Evolutionary conservation across 2,113 vertebrate species (phyloP).

Genomic region (Riparia riparia): DNA sequence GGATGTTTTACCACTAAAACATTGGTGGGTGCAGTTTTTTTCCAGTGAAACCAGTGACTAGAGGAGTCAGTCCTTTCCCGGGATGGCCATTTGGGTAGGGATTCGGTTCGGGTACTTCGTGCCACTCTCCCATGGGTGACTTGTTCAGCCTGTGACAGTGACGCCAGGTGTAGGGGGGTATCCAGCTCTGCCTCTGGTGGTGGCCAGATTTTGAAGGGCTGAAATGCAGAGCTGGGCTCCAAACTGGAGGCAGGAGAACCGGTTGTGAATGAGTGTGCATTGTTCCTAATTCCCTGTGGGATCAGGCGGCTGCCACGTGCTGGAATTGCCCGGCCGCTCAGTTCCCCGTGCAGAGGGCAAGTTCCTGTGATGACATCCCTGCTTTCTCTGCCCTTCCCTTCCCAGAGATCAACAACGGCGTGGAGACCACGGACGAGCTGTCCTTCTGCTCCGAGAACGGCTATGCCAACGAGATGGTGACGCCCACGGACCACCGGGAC

Average conservation of each 20-base stretch:
- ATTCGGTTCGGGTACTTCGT: neutral
- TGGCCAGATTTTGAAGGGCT: neutral
- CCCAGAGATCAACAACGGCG: conserved; percentile 88
- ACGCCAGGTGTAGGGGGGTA: accelerated
- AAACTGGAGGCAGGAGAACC: neutral
- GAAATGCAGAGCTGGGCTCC: neutral
- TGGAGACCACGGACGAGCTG: conserved; percentile 85
- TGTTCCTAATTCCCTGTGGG: neutral
- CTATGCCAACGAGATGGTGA: conserved; percentile 75
- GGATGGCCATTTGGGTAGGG: neutral
- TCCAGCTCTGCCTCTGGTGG: neutral
- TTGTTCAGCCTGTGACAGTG: neutral
- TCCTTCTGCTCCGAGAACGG: conserved; percentile 86
- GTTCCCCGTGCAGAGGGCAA: neutral
- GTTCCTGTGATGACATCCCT: accelerated
- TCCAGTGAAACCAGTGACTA: neutral
- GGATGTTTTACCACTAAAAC: neutral
- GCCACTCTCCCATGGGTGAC: neutral
- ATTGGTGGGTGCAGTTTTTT: accelerated
- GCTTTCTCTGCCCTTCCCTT: neutral
- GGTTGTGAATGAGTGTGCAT: neutral
- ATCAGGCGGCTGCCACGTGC: accelerated
- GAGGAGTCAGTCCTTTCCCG: neutral
- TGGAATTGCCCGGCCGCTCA: accelerated
- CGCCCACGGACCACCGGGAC: conserved; percentile 34